Percentiles rank a stretch among this genome's conserved stretches.
phyloP scores from a whole-genome alignment of 1,140 invertebrate species.

The Danaus plexippus region DNA sequence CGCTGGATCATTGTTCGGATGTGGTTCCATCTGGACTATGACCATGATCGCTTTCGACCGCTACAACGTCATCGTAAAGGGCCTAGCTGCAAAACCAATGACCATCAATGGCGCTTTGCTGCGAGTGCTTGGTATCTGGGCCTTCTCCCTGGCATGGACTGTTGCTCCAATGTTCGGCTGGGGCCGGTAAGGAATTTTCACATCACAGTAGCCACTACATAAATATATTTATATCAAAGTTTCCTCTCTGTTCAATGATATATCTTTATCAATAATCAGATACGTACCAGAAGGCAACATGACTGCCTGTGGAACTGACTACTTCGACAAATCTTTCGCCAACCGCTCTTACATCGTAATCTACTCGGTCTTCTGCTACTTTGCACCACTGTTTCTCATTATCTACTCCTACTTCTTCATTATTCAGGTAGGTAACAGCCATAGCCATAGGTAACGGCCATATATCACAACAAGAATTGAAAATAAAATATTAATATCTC shows the following conservation, averaged over 20 bases:
- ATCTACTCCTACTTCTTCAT: conserved; percentile 83
- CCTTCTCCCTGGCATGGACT: conserved; percentile 78
- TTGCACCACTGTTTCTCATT: conserved; percentile 77
- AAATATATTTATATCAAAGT: background rate
- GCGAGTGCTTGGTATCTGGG: conserved; percentile 80
- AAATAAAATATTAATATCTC: too few relatives aligned
- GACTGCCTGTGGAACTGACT: conserved; percentile 86
- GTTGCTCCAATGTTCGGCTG: conserved; percentile 79
- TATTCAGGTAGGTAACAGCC: conserved; percentile 67
- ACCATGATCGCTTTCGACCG: conserved; percentile 88
- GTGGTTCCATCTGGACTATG: conserved; percentile 89
- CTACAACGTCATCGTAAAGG: conserved; percentile 90
- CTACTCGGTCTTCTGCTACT: conserved; percentile 77
- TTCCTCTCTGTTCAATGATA: conserved; percentile 2
- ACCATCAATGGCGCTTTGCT: conserved; percentile 78
- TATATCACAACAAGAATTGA: too few relatives aligned
- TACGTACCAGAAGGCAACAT: conserved; percentile 87
- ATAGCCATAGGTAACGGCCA: too few relatives aligned
- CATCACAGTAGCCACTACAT: background rate
- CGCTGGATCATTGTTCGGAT: conserved; percentile 85
- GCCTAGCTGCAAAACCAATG: conserved; percentile 78
- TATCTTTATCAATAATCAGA: conserved; percentile 45
- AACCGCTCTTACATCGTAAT: conserved; percentile 77
- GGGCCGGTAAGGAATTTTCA: conserved; percentile 70
- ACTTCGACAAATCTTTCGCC: conserved; percentile 76